These are phyloP conservation scores for Mythimna ferrago DNA, from an alignment of 2,888 invertebrate genomes.

Conservation along the genomic window DNA sequence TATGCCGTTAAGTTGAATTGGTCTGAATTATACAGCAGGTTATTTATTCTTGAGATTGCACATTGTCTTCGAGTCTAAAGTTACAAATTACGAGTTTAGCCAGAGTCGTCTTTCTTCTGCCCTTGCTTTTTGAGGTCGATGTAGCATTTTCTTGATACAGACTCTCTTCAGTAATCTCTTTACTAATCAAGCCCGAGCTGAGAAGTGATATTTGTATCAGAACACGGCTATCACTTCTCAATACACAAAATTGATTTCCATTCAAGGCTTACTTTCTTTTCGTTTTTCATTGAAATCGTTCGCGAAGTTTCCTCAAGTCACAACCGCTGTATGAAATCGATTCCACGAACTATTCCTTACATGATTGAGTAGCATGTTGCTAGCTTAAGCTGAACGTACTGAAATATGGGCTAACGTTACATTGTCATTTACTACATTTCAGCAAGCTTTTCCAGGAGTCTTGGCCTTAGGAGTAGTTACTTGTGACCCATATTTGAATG, in stretches of 20 bases:
- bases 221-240: neutral
- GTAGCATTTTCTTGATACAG: neutral
- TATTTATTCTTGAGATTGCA: conserved; percentile 14
- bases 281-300: conserved; percentile 27
- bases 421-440: conserved; percentile 38
- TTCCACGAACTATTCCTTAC: conserved; percentile 55
- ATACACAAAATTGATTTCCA: conserved; percentile 1
- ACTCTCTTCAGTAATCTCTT: neutral
- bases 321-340: conserved; percentile 45
- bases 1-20: conserved; percentile 21
- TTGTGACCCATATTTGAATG: neutral
- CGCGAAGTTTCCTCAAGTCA: conserved; percentile 33
- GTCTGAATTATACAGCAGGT: conserved; percentile 25
- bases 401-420: conserved; percentile 65
- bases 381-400: conserved; percentile 44
- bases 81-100: neutral
- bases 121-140: neutral
- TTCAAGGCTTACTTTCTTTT: conserved; percentile 10
- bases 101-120: neutral
- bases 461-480: neutral
- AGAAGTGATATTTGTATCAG: too few relatives aligned
- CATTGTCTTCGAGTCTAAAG: conserved; percentile 9
- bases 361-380: conserved; percentile 57
- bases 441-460: conserved; percentile 10
- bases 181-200: neutral